Base-by-base conservation (phyloP, 2,113 vertebrate species). In the Puma concolor region DNA sequence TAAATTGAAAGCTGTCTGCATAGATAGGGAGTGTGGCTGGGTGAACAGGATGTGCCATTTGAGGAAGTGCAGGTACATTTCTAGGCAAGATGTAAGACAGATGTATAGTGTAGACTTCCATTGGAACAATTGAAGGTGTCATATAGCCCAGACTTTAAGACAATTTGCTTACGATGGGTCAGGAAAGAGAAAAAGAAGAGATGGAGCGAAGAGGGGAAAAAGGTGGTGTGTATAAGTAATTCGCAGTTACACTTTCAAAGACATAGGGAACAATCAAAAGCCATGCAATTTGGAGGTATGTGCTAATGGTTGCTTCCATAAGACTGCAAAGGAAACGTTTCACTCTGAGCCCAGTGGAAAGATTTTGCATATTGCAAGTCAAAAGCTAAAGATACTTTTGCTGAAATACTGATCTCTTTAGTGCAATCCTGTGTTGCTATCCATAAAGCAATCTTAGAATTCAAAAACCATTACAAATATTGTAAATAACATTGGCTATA, bases 401-500 rank as follows among this genome's bases (percentile, higher is more conserved):
- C 67, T 76, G n/a, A 87, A 91, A 74, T 84, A 5, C 36, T 44
- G 44, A 82, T 74, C 7, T 81, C 4, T 64, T 71, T 93, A 31
- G 19, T 87, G 15, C 4, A 71, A 54, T 36, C 41, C 10, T 86
- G 29, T 57, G 7, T 67, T 94, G 21, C 0, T 74, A 64, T 19
- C 4, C 9, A 50, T 92, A 85, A 89, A 67, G 10, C 36, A 84
- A 79, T 87, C 71, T 91, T 72, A 63, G 69, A 27, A 88, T 88
- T 57, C 54, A 81, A 92, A 96, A n/a, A 14, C 4, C 57, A 48
- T 29, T 88, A 21, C 14, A 17, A 86, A 60, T 36, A 71, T 25
- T 94, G 44, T 41, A 94, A 96, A 84, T 94, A 81, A 69, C 60
- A 84, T 63, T 86, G 17, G 44, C 17, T 88, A 79, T 79, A 52